Conservation (phyloP, 2,888 invertebrate genomes). For the Agriopis aurantiaria region DNA sequence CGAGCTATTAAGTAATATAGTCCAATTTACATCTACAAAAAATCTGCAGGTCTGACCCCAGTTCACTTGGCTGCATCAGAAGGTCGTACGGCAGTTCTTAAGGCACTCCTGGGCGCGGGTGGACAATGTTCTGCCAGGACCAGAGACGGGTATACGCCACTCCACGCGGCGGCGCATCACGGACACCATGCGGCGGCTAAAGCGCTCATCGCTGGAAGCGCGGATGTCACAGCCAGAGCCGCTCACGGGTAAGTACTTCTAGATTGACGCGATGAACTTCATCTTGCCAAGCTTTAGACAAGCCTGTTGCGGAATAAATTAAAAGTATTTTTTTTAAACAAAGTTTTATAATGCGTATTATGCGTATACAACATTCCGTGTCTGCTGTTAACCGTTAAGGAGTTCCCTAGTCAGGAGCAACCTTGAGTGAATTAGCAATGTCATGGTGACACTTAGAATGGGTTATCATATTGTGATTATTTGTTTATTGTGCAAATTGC, state of each 20-base stretch:
- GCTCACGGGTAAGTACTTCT: conserved; percentile 85
- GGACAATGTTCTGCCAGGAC: conserved; percentile 91
- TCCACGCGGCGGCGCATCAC: conserved; percentile 99
- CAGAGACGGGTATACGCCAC: conserved; percentile 95
- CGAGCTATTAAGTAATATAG: too few relatives aligned
- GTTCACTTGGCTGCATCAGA: conserved; percentile 98
- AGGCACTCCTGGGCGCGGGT: conserved; percentile 91
- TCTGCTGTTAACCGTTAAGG: too few relatives aligned
- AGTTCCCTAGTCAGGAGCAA: too few relatives aligned
- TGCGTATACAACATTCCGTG: too few relatives aligned
- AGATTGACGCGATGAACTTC: background rate
- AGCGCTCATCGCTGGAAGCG: conserved; percentile 95
- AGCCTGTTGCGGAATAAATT: too few relatives aligned
- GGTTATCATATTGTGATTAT: too few relatives aligned
- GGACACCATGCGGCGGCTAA: conserved; percentile 97
- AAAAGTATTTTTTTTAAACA: too few relatives aligned
- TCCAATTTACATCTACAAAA: too few relatives aligned
- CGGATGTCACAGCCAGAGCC: conserved; percentile 93
- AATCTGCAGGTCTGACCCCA: conserved; percentile 93
- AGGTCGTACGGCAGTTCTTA: conserved; percentile 95
- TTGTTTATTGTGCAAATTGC: too few relatives aligned
- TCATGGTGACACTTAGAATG: too few relatives aligned
- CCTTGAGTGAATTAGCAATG: too few relatives aligned
- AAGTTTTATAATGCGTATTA: too few relatives aligned
- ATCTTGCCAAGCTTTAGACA: background rate